These are phyloP conservation scores for Drosophila auraria DNA, from an alignment of 1,140 invertebrate species.

Conservation along the genomic window DNA sequence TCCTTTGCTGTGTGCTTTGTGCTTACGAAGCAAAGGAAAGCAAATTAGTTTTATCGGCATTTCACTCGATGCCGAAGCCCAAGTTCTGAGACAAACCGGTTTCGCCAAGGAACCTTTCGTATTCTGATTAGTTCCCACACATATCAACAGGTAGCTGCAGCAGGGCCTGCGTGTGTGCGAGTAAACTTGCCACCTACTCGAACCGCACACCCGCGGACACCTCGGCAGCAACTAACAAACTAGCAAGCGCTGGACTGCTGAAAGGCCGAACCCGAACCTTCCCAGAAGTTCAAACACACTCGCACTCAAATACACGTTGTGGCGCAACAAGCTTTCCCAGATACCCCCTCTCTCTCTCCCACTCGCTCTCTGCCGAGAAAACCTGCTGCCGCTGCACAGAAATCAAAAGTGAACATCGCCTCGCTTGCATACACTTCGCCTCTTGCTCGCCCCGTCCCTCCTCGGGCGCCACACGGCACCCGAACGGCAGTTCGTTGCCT, in stretches of 20 bases:
- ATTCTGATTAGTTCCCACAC: slow-evolving; percentile 53
- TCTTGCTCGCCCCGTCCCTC: not conserved
- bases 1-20: not conserved
- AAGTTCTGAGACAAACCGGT: slow-evolving; percentile 28
- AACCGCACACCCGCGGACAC: slow-evolving; percentile 30
- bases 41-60: slow-evolving; percentile 10
- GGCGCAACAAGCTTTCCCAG: slow-evolving; percentile 48
- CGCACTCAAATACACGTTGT: slow-evolving; percentile 24
- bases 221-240: slow-evolving; percentile 17
- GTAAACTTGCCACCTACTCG: slow-evolving; percentile 50
- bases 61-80: not conserved
- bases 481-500: slow-evolving; percentile 75
- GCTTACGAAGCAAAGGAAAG: slow-evolving; percentile 1
- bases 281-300: slow-evolving; percentile 44
- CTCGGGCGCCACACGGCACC: slow-evolving; percentile 24
- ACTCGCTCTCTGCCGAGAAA: slow-evolving; percentile 16
- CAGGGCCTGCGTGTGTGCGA: slow-evolving; percentile 20
- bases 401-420: slow-evolving; percentile 81
- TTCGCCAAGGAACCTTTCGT: slow-evolving; percentile 28
- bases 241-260: slow-evolving; percentile 39
- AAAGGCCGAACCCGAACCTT: slow-evolving; percentile 38
- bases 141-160: slow-evolving; percentile 53
- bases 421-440: slow-evolving; percentile 54
- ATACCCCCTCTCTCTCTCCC: not conserved
- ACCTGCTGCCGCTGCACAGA: slow-evolving; percentile 80